A percentile compares a stretch with the other conserved stretches of the same genome.
Conservation (phyloP, 2,888 invertebrate species). For the Tuta absoluta region DNA sequence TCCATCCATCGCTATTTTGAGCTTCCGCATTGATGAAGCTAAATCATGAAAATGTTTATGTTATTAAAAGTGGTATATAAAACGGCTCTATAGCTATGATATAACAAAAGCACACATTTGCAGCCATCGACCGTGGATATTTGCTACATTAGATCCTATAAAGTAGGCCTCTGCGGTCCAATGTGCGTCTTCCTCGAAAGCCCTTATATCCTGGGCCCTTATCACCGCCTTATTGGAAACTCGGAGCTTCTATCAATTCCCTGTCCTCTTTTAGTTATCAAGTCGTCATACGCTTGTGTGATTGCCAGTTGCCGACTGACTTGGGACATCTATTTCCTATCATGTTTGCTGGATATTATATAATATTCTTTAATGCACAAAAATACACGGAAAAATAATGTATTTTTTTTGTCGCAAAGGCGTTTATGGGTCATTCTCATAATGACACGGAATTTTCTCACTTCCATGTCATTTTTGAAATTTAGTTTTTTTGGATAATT, state of each 20-base stretch:
- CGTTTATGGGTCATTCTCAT: no score
- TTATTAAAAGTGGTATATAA: neutral
- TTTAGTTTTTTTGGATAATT: no score
- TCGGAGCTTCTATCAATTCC: constrained; percentile 63
- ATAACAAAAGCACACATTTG: neutral
- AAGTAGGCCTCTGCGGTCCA: constrained; percentile 56
- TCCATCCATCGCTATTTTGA: no score
- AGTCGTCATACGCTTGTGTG: constrained; percentile 37
- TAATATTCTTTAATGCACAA: no score
- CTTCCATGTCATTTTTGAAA: no score
- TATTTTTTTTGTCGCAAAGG: no score
- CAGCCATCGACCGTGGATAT: constrained; percentile 10
- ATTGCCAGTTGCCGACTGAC: neutral
- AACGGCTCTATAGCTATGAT: neutral
- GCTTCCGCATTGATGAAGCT: neutral
- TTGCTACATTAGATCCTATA: constrained; percentile 52
- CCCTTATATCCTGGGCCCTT: constrained; percentile 52
- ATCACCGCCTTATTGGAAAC: constrained; percentile 62
- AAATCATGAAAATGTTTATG: neutral
- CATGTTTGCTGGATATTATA: no score
- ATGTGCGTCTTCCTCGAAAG: constrained; percentile 44
- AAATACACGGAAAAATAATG: no score
- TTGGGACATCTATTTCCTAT: no score
- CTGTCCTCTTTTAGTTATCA: constrained; percentile 53
- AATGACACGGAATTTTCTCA: no score